Percentiles rank a stretch among this genome's conserved stretches.
Conservation (phyloP, 2,888 invertebrate genomes). For the Saturnia pavonia region DNA sequence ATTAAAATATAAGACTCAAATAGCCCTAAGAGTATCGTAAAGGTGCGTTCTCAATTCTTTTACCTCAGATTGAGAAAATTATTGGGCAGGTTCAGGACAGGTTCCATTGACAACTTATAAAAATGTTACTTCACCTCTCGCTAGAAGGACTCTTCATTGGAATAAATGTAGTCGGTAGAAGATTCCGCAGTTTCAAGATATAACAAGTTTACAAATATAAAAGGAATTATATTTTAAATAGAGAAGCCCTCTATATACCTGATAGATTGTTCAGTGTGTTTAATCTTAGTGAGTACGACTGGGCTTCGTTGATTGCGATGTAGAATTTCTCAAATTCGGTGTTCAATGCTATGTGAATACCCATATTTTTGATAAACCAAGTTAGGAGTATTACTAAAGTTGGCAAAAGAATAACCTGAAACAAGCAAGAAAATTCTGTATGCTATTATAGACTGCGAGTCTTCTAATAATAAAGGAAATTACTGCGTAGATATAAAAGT, state of each 20-base stretch:
- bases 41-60: too few relatives aligned
- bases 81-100: too few relatives aligned
- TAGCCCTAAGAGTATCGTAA: too few relatives aligned
- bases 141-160: background rate
- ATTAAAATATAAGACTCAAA: too few relatives aligned
- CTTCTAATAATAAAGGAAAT: too few relatives aligned
- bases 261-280: background rate
- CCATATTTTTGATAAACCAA: background rate
- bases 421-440: background rate
- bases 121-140: background rate
- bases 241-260: background rate
- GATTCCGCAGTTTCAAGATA: too few relatives aligned
- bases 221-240: background rate
- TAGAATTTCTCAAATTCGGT: constrained; percentile 8
- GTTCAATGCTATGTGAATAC: background rate
- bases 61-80: too few relatives aligned
- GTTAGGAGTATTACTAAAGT: background rate
- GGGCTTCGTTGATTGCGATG: constrained; percentile 1
- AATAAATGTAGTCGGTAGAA: background rate
- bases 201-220: background rate
- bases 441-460: too few relatives aligned
- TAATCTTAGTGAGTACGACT: background rate
- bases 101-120: background rate
- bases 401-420: background rate
- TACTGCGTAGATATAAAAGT: too few relatives aligned